These are phyloP conservation scores for Ceratina calcarata DNA, from an alignment of 1,140 invertebrate species.

Conservation along the genomic window DNA sequence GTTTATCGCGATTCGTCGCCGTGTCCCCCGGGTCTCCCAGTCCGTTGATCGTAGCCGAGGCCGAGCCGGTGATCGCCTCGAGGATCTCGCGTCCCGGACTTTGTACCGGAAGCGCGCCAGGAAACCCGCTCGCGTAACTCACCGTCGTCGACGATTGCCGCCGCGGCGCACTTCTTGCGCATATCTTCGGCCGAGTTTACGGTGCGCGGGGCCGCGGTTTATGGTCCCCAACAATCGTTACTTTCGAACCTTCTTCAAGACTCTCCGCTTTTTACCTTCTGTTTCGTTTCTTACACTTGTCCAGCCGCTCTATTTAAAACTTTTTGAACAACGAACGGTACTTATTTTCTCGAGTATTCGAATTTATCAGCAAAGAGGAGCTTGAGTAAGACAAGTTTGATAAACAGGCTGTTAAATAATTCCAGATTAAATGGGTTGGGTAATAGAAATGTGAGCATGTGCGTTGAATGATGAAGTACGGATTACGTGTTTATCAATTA, in stretches of 20 bases:
- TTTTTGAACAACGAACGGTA: neutral
- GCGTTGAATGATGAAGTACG: neutral
- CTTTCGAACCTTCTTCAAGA: neutral
- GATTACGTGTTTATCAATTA: neutral
- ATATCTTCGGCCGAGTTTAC: conserved; percentile 11
- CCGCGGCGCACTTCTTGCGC: neutral
- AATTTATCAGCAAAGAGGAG: too few species aligned
- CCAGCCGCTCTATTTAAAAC: neutral
- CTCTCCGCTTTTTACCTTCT: neutral
- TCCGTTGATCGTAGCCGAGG: conserved; percentile 13
- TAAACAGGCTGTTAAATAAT: too few species aligned
- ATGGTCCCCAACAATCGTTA: neutral
- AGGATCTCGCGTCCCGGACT: conserved; percentile 19
- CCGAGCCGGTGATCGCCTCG: conserved; percentile 19
- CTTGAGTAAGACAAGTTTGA: too few species aligned
- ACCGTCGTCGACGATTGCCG: neutral
- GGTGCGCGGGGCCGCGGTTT: conserved; percentile 11
- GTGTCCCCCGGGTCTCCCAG: too few species aligned
- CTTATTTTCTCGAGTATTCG: neutral
- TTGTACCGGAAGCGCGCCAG: conserved; percentile 34
- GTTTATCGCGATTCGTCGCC: conserved; percentile 53
- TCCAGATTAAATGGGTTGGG: neutral
- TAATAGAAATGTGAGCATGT: neutral
- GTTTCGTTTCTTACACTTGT: neutral
- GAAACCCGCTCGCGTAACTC: conserved; percentile 17